These are phyloP conservation scores for Pomatorhinus ruficollis DNA, from an alignment of 2,113 vertebrate species.

Conservation along the genomic window DNA sequence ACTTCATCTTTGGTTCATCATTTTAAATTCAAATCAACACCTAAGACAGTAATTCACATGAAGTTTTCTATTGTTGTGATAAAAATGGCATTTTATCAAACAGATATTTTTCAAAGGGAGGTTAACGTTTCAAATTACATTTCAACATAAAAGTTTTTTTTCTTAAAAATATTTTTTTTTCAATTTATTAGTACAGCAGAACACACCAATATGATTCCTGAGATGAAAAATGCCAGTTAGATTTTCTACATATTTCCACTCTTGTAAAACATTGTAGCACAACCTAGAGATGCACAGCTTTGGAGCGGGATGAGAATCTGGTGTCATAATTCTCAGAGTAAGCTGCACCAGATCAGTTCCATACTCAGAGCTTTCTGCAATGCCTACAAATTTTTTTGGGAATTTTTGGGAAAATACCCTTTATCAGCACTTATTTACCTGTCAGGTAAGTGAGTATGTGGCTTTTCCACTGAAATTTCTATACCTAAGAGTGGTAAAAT, in stretches of 20 bases:
- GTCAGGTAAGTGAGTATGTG: neutral
- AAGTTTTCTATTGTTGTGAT: neutral
- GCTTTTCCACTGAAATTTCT: neutral
- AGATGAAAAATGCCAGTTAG: neutral
- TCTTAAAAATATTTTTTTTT: neutral
- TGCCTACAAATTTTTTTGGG: neutral
- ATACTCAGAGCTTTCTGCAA: neutral
- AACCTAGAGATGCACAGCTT: neutral
- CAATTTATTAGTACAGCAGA: neutral
- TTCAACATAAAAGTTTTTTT: neutral
- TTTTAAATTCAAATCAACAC: neutral
- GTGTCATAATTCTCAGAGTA: neutral
- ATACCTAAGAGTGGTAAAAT: neutral
- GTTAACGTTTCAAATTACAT: neutral
- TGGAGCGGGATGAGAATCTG: neutral
- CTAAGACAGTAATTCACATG: neutral
- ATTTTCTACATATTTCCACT: neutral
- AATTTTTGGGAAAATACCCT: neutral
- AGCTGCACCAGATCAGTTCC: neutral
- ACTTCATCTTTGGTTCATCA: neutral
- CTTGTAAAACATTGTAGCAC: neutral
- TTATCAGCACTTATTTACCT: neutral
- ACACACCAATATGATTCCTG: neutral
- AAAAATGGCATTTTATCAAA: neutral
- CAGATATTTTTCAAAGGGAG: neutral